Evolutionary conservation across 2,113 vertebrate species (phyloP).

Genomic region (Danio rerio): DNA sequence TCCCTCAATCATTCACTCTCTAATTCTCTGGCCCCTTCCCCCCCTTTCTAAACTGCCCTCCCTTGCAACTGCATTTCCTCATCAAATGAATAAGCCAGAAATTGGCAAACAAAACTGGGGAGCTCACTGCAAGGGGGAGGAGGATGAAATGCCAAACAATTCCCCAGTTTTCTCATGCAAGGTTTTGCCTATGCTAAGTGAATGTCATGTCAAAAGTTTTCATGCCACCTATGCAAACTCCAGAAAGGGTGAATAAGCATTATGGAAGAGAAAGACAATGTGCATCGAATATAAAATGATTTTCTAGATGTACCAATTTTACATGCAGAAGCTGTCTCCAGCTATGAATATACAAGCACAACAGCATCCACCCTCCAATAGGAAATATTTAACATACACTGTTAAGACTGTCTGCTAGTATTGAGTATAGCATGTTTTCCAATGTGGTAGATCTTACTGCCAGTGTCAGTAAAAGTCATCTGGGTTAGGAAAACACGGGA

Average conservation of each 20-base stretch:
- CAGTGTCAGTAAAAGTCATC: not conserved
- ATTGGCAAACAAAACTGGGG: conserved; percentile 43
- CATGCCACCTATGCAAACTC: conserved; percentile 8
- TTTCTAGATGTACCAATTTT: not conserved
- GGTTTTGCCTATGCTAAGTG: conserved; percentile 30
- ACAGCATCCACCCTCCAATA: not conserved
- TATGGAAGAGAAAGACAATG: conserved; percentile 26
- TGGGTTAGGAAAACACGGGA: not conserved
- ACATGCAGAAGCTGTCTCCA: not conserved
- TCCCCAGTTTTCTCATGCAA: conserved; percentile 13
- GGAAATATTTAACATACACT: not conserved
- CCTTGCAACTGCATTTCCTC: conserved; percentile 9
- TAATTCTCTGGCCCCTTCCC: not conserved
- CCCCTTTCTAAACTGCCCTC: not conserved
- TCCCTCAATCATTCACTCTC: not conserved
- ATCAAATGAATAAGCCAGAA: conserved; percentile 45
- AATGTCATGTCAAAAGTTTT: conserved; percentile 2
- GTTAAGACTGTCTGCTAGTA: not conserved
- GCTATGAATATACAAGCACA: not conserved
- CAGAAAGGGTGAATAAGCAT: conserved; percentile 29
- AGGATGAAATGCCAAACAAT: conserved; percentile 1
- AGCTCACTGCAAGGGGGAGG: conserved; percentile 26
- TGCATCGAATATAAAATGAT: not conserved
- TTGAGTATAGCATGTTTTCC: not conserved
- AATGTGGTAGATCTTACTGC: not conserved